Evolutionary conservation across 2,888 invertebrate genomes (phyloP).

Genomic region (Eulithis testata): DNA sequence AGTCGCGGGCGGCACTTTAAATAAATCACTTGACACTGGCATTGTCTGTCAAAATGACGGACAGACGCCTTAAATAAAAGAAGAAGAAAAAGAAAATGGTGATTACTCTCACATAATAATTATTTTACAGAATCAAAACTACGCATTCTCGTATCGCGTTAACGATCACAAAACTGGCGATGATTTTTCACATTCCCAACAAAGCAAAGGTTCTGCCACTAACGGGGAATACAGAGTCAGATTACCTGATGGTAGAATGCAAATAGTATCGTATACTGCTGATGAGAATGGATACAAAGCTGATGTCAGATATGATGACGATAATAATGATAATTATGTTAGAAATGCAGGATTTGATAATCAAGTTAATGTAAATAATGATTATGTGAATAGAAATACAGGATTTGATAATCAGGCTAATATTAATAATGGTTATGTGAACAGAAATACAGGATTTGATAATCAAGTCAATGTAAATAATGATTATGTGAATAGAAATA

Average conservation of each 20-base stretch:
- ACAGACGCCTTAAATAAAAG: no score
- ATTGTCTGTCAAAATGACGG: no score
- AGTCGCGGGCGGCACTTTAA: no score
- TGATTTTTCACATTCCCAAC: slow-evolving; percentile 87
- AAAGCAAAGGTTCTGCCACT: slow-evolving; percentile 85
- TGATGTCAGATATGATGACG: slow-evolving; percentile 86
- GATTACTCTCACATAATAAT: no score
- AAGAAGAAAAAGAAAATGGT: no score
- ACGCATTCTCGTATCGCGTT: slow-evolving; percentile 88
- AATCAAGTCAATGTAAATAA: no score
- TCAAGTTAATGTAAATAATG: slow-evolving; percentile 18
- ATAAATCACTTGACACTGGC: no score
- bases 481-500: no score
- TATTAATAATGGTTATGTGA: slow-evolving; percentile 8
- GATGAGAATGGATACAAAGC: slow-evolving; percentile 88
- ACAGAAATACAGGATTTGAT: no score
- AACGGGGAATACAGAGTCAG: slow-evolving; percentile 88
- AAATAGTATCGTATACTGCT: slow-evolving; percentile 87
- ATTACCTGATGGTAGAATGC: slow-evolving; percentile 87
- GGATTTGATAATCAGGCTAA: slow-evolving; percentile 21
- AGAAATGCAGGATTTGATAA: slow-evolving; percentile 39
- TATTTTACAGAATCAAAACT: slow-evolving; percentile 75
- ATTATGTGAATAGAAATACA: slow-evolving; percentile 9
- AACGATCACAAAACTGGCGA: slow-evolving; percentile 86
- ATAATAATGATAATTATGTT: slow-evolving; percentile 32